Evolutionary conservation across 1,140 invertebrate genomes (phyloP), one percentile per base, ranked within the genome.

Genomic region (Drosophila yakuba): DNA sequence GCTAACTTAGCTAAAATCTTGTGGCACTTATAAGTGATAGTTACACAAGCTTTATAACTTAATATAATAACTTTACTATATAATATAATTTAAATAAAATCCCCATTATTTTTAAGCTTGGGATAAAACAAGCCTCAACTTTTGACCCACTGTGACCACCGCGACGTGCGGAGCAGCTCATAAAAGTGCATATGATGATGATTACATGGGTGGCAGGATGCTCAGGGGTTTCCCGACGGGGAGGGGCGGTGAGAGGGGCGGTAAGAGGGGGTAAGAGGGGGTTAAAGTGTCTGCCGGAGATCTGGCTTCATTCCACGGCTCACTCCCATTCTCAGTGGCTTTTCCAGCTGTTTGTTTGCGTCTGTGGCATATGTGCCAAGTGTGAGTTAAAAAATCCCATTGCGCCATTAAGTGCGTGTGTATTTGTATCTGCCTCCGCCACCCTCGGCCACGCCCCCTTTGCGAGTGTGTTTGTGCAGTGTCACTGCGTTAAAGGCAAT

Each of bases 401-500:
- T 74, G 80, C 71, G 48, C 75, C 80, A 83, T 83, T 83, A 83
- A 83, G 80, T 83, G 75, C 75, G 71, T 83, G 45, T 78, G 71
- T 83, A 52, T 74, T 64, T 69, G 74, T 58, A 39, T 58, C 38
- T 51, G 20, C 39, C 11, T 25, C 10, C 15, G 23, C 38, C 25
- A n/a, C 39, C 11, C 14, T 36, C 1, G 2, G 28, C 58, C 38
- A 14, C 44, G 17, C 6, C 60, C 17, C 38, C 23, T 32, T 67
- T 64, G 68, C 20, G 11, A 51, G 52, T 39, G 73, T 76, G 74
- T 82, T 74, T 82, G 74, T 74, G 79, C 74, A 78, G 79, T 78
- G 80, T 83, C 80, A 82, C 80, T 74, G 80, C 76, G 80, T 82
- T 83, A 82, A 82, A 83, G 80, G 80, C 80, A 82, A 82, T 82